Evolutionary conservation across 2,113 vertebrate species (phyloP).

Genomic region (Helogale parvula): DNA sequence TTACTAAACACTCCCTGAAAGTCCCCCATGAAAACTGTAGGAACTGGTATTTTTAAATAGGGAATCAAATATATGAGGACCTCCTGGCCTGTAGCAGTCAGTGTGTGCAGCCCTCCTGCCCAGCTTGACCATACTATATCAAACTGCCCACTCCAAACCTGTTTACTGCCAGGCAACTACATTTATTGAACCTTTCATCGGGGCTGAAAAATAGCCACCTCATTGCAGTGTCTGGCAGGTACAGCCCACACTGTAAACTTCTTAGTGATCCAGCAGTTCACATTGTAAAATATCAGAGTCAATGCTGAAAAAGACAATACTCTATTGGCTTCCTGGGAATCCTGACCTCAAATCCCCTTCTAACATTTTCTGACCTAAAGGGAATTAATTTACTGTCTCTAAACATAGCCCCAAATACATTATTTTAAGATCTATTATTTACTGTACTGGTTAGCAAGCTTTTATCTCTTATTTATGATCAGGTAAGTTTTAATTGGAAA

Average conservation of each 20-base stretch:
- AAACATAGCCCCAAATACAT: constrained; percentile 76
- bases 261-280: constrained; percentile 45
- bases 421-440: constrained; percentile 84
- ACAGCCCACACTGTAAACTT: constrained; percentile 42
- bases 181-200: constrained; percentile 39
- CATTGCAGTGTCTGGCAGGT: neutral
- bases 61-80: neutral
- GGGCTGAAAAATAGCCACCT: constrained; percentile 24
- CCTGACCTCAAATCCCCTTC: constrained; percentile 52
- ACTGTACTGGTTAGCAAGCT: constrained; percentile 69
- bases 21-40: neutral
- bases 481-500: constrained; percentile 83
- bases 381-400: constrained; percentile 75
- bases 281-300: constrained; percentile 55
- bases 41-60: neutral
- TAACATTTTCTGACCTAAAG: constrained; percentile 63
- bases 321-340: constrained; percentile 59
- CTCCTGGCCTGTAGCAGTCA: neutral
- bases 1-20: neutral
- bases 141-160: neutral
- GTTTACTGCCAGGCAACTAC: neutral
- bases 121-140: neutral
- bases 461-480: constrained; percentile 85
- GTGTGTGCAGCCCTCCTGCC: neutral
- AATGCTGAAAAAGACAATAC: constrained; percentile 30